These are phyloP conservation scores for Homarus americanus DNA, from an alignment of 1,140 invertebrate species.

Conservation along the genomic window DNA sequence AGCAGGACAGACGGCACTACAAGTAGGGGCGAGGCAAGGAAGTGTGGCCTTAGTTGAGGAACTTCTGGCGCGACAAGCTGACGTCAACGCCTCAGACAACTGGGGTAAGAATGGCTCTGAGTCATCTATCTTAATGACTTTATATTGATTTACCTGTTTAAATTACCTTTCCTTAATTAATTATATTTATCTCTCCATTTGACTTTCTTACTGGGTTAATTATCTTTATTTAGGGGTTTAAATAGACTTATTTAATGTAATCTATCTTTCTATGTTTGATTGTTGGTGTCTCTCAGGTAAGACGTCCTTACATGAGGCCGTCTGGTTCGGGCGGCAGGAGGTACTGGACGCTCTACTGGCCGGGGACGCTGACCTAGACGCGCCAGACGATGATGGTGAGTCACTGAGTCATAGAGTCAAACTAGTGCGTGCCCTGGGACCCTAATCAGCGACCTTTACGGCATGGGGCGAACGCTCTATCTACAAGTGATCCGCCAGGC, in stretches of 20 bases:
- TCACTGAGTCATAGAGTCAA: too few relatives aligned
- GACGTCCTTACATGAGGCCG: constrained; percentile 25
- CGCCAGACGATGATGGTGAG: constrained; percentile 4
- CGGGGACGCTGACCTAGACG: constrained; percentile 17
- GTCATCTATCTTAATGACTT: background rate
- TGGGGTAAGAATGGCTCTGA: constrained; percentile 1
- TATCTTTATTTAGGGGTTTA: too few relatives aligned
- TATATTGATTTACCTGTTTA: too few relatives aligned
- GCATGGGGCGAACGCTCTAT: too few relatives aligned
- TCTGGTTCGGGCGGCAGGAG: constrained; percentile 24
- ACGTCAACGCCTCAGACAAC: background rate
- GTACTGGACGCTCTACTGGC: background rate
- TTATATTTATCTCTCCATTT: too few relatives aligned
- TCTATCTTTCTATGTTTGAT: too few relatives aligned
- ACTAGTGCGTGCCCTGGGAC: too few relatives aligned
- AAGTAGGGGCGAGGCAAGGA: background rate
- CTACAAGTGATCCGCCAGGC: too few relatives aligned
- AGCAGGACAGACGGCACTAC: constrained; percentile 43
- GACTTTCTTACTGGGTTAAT: too few relatives aligned
- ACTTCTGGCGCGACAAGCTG: background rate
- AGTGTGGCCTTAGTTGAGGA: background rate
- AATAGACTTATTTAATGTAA: too few relatives aligned
- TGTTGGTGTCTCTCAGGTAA: constrained; percentile 9
- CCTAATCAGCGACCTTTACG: too few relatives aligned
- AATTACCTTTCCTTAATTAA: too few relatives aligned